Base-by-base conservation (phyloP, 2,888 invertebrate genomes). In the Notodonta dromedarius region DNA sequence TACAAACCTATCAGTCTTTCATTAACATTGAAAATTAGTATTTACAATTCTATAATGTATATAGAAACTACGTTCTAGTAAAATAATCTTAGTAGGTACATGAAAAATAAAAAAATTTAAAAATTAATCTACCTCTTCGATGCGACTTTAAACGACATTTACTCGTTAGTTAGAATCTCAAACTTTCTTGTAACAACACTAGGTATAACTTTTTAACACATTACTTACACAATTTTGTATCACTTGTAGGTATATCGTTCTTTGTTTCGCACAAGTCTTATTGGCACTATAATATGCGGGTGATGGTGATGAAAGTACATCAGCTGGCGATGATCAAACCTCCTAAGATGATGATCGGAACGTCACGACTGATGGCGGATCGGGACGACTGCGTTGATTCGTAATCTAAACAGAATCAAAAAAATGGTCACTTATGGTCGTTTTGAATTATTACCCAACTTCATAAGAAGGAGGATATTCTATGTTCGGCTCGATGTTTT, bases 1-100 rank as follows among this genome's bases (percentile, higher is more conserved):
- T 91, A 89, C 69, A 86, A 86, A 83, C 76, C 90, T 92, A 92
- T 93, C 93, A 93, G 93, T 93, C 93, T 92, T 92, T 87, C 66
- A 81, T 81, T 74, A 81, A 78, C 76, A 83, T 80, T 69, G 76
- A 81, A 70, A 79, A n/a, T n/a, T n/a, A 79, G 77, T 80, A 80
- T 84, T 77, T 85, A 82, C 80, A 82, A 73, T 69, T 60, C 46
- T 48, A 14, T 53, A 58, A 24, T 4, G n/a, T n/a, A n/a, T n/a
- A 67, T 71, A 67, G 42, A 66, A 54, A 53, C 65, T 68, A 66
- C 57, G 52, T 74, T 60, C 61, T 62, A n/a, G n/a, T 73, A 68
- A 76, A 76, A 67, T 71, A 70, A 65, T 59, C 53, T 59, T 46
- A 46, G 13, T 46, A 46, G 13, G 24, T 24, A 24, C 24, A 46